Evolutionary conservation across 2,113 vertebrate genomes (phyloP).

Genomic region (Oryzias javanicus): DNA sequence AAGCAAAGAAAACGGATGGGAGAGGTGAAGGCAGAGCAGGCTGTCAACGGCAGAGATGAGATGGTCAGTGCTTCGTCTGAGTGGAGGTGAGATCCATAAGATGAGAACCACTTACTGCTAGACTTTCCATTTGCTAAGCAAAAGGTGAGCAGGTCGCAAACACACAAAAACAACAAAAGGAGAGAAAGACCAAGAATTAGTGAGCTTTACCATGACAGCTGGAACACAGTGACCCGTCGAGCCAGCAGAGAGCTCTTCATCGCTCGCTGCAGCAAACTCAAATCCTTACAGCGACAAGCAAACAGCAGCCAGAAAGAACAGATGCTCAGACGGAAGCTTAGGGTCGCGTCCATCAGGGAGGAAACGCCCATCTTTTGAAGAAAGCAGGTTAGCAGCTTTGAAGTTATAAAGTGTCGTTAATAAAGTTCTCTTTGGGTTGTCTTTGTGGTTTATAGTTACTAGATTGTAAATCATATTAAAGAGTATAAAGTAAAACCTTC

Average conservation of each 20-base stretch:
- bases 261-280: conserved; percentile 14
- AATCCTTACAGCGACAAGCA: conserved; percentile 17
- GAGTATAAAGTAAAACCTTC: too few species aligned
- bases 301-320: too few species aligned
- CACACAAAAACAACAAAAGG: conserved; percentile 73
- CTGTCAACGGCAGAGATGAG: conserved; percentile 41
- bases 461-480: too few species aligned
- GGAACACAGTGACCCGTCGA: conserved; percentile 74
- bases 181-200: conserved; percentile 98
- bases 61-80: conserved; percentile 63
- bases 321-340: too few species aligned
- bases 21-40: conserved; percentile 18
- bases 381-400: too few species aligned
- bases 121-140: conserved; percentile 99
- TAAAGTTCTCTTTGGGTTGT: too few species aligned
- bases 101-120: conserved; percentile 99
- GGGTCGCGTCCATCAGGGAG: too few species aligned
- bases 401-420: too few species aligned
- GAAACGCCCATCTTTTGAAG: too few species aligned
- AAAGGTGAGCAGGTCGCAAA: conserved; percentile 95
- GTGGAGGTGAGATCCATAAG: conserved; percentile 78
- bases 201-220: conserved; percentile 80
- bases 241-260: conserved; percentile 51
- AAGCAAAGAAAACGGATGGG: conserved; percentile 23
- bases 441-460: too few species aligned